A percentile compares a stretch with the other conserved stretches of the same genome.
Evolutionary conservation across 1,140 invertebrate species (phyloP).

Genomic region (Drosophila tani): DNA sequence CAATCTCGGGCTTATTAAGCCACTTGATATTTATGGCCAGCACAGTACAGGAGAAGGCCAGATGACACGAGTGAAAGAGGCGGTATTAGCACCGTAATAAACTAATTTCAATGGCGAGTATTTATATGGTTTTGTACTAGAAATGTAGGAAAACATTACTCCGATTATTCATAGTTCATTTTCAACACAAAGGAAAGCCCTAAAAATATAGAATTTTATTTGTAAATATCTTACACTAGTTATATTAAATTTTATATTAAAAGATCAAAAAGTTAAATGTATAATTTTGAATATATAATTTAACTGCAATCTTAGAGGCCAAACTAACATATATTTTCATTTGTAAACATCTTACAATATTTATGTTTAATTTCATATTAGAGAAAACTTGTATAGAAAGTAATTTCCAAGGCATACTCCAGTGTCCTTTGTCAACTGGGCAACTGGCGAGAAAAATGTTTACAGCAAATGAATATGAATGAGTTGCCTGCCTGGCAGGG

Average conservation of each 20-base stretch:
- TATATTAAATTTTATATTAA: not conserved
- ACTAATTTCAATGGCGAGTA: not conserved
- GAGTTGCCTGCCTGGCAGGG: constrained; percentile 24
- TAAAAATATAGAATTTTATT: no score
- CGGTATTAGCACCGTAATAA: constrained; percentile 4
- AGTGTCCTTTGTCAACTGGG: constrained; percentile 21
- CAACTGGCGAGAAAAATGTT: constrained; percentile 35
- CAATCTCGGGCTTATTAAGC: constrained; percentile 60
- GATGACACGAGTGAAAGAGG: constrained; percentile 4
- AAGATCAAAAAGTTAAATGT: no score
- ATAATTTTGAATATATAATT: no score
- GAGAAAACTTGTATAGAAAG: not conserved
- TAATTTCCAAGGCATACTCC: constrained; percentile 3
- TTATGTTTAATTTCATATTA: not conserved
- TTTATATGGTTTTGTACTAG: no score
- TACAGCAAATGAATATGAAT: constrained; percentile 59
- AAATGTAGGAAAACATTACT: not conserved
- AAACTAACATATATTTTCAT: no score
- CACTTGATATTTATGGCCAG: constrained; percentile 64
- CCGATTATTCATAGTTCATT: not conserved
- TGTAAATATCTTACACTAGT: not conserved
- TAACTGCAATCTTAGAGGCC: no score
- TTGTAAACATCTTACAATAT: not conserved
- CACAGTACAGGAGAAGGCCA: not conserved
- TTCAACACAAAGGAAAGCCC: not conserved